Base-by-base conservation (phyloP, 2,797 vertebrate species). In the Cygnus olor region DNA sequence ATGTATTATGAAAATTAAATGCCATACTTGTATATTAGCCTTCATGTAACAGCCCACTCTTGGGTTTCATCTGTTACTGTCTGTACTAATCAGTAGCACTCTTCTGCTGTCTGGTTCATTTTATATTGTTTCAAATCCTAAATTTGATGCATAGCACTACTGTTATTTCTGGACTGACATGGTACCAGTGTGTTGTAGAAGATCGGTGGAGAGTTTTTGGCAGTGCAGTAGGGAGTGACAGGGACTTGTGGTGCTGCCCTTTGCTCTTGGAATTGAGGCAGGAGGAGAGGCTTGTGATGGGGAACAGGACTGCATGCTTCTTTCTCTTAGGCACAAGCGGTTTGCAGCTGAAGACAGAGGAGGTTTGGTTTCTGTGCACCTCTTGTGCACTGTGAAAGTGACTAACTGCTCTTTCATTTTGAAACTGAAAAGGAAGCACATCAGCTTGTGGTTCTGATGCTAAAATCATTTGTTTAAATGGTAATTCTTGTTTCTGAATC, bases 111-210 rank as follows among this genome's bases (percentile, higher is more conserved):
- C 40, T 64, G 64, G n/a, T 78, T 90, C 28, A 74, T 82, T 89
- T 92, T 85, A 49, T 68, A 80, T 92, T 94, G 53, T 93, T 93
- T 90, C 54, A 89, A 87, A 83, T 82, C 65, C 49, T 68, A 80
- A 80, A 89, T 94, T 47, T 93, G 81, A 85, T 93, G 72, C 80
- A 49, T 74, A 87, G 56, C 68, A 61, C 11, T 60, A 72, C 36
- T 71, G 65, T 87, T 92, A 89, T 93, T 90, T 95, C 93, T 90
- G 84, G 70, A 80, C 68, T 87, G 86, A 85, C 47, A 72, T 58
- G 89, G 30, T 74, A 93, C 40, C 21, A 53, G 28, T 69, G 69
- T 44, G 47, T 72, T 78, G 72, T 82, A 71, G 64, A 91, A 95
- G 78, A 92, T 93, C 64, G 77, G 13, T 47, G n/a, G 60, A 77